A percentile compares a stretch with the other conserved stretches of the same genome.
Conservation (phyloP, 2,888 invertebrate species). For the Caprella mutica region DNA sequence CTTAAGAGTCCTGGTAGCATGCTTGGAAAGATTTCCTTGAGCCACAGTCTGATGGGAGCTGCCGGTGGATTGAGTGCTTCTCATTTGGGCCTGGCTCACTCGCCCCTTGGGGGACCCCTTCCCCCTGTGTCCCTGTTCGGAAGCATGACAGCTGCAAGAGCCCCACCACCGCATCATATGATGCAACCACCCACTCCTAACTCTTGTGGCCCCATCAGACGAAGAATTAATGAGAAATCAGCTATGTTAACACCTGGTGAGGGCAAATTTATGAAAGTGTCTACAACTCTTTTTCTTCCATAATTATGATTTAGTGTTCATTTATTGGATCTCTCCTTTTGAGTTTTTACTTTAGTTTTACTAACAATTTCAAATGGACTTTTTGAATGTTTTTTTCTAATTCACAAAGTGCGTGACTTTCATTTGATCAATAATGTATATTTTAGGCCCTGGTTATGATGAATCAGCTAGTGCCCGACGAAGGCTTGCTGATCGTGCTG, state of each 20-base stretch:
- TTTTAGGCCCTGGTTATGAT: conserved; percentile 10
- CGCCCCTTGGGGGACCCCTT: conserved; percentile 25
- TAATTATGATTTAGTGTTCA: no score
- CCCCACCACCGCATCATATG: conserved; percentile 27
- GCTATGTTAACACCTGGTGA: conserved; percentile 33
- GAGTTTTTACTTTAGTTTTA: no score
- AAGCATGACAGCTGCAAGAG: conserved; percentile 27
- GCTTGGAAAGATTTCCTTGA: conserved; percentile 25
- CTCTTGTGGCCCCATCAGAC: conserved; percentile 28
- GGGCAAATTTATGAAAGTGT: neutral
- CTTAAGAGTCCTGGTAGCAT: conserved; percentile 23
- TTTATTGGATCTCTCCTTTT: no score
- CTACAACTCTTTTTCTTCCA: no score
- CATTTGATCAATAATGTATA: neutral
- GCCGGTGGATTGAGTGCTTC: conserved; percentile 26
- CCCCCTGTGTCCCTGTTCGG: conserved; percentile 31
- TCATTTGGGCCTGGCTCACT: conserved; percentile 24
- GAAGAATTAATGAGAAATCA: conserved; percentile 29
- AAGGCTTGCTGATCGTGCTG: conserved; percentile 33
- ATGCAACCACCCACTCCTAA: conserved; percentile 31
- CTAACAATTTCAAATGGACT: no score
- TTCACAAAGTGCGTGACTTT: neutral
- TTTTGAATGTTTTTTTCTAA: neutral
- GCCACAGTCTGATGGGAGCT: conserved; percentile 19
- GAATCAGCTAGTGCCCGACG: conserved; percentile 32